A percentile compares a stretch with the other conserved stretches of the same genome.
These are phyloP conservation scores for Sitta europaea DNA, from an alignment of 2,113 vertebrate genomes.

Conservation along the genomic window DNA sequence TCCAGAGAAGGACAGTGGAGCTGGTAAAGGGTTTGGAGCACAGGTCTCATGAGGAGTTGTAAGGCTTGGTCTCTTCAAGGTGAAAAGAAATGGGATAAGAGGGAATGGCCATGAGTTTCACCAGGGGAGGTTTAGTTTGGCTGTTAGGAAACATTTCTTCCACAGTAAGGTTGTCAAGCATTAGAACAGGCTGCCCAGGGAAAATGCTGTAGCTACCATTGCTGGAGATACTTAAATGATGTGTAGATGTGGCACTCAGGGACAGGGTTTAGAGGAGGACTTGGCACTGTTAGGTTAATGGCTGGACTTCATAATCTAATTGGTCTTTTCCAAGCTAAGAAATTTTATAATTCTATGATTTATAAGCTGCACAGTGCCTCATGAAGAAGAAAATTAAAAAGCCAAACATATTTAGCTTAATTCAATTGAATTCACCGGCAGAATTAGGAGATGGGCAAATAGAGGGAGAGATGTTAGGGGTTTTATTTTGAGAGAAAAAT, in stretches of 20 bases:
- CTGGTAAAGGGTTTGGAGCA: neutral
- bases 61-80: neutral
- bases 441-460: neutral
- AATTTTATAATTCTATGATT: neutral
- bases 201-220: neutral
- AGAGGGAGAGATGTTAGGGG: neutral
- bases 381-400: neutral
- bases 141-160: neutral
- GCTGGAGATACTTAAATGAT: neutral
- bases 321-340: neutral
- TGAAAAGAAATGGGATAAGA: neutral
- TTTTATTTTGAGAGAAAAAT: neutral
- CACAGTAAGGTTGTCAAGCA: no score
- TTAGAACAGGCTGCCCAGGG: neutral
- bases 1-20: neutral
- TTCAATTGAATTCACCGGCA: neutral
- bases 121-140: neutral
- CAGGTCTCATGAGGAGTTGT: accelerated
- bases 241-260: neutral
- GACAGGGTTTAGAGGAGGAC: neutral
- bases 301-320: neutral
- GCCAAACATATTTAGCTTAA: neutral
- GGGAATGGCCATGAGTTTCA: neutral
- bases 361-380: neutral
- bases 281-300: neutral